Evolutionary conservation across 2,113 vertebrate species (phyloP), one percentile per base, ranked within the genome.

Genomic region (Microtus ochrogaster): DNA sequence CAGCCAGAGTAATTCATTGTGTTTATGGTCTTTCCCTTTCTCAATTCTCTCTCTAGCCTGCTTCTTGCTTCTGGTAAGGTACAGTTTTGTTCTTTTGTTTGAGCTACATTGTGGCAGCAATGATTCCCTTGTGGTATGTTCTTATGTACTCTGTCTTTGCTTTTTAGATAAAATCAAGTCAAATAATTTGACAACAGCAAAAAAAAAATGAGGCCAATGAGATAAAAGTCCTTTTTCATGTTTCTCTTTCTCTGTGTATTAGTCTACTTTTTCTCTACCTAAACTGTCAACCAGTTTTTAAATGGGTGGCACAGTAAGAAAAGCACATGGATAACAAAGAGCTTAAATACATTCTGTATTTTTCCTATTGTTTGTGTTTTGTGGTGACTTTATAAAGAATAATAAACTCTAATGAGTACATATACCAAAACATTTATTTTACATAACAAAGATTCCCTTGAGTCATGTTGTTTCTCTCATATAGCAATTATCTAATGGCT

Each of bases 401-500:
- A 33, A 30, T 41, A 74, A 49, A 11, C 14, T 77, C 12, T 86
- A 26, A 19, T 72, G 66, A 85, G 13, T 19, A 86, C 83, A 85
- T 8, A 52, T 85, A 11, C 58, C 36, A 55, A 61, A n/a, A 47
- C 3, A 47, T 76, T 16, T 55, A 72, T 14, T 0, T 76, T 72
- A 92, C 74, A 28, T 88, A 91, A 89, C 93, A 79, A 78, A 66
- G 10, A 58, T 52, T 86, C 89, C 3, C 47, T 58, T 92, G 19
- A 89, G 2, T 72, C 77, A 68, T 22, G 0, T 33, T 47, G 9
- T 74, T 1, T 36, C 33, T 14, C 66, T 90, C 68, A 3, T 49
- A 22, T 0, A n/a, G 11, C 88, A 72, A 89, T 17, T 9, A 6
- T 83, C 28, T 30, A 41, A 63, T 44, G 3, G n/a, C 10, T 63